These are phyloP conservation scores for Drosophila phalerata DNA, from an alignment of 2,888 invertebrate genomes.

Conservation along the genomic window DNA sequence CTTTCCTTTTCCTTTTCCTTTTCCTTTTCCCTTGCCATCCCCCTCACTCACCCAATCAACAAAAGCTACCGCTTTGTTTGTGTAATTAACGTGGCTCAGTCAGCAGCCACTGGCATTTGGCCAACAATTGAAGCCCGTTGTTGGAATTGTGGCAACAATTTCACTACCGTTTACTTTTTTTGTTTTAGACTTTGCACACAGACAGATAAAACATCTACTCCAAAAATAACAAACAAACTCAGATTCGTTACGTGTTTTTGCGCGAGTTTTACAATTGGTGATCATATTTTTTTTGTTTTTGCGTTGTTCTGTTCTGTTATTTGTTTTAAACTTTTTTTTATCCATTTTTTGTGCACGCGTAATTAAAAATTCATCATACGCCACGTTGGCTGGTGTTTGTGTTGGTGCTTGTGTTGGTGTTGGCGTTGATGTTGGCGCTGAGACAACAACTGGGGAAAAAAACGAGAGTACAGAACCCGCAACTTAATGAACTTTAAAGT, in stretches of 20 bases:
- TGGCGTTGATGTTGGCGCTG: slow-evolving; percentile 46
- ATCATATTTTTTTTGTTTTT: slow-evolving; percentile 39
- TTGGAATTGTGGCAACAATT: slow-evolving; percentile 53
- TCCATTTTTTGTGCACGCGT: slow-evolving; percentile 49
- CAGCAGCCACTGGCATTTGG: slow-evolving; percentile 50
- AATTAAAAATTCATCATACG: slow-evolving; percentile 81
- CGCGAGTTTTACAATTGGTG: slow-evolving; percentile 55
- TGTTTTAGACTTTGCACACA: slow-evolving; percentile 21
- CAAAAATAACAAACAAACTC: slow-evolving; percentile 28
- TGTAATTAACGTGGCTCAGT: slow-evolving; percentile 66
- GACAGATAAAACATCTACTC: slow-evolving; percentile 38
- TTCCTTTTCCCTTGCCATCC: no score
- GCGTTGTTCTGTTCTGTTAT: not conserved
- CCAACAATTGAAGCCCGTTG: slow-evolving; percentile 55
- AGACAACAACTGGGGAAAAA: slow-evolving; percentile 33
- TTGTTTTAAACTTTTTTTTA: slow-evolving; percentile 7
- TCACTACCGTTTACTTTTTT: slow-evolving; percentile 17
- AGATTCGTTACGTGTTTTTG: slow-evolving; percentile 44
- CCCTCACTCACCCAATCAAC: not conserved
- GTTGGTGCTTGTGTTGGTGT: slow-evolving; percentile 15
- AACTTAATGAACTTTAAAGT: slow-evolving; percentile 73
- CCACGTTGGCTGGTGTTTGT: slow-evolving; percentile 51
- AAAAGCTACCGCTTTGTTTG: slow-evolving; percentile 28
- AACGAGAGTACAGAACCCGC: slow-evolving; percentile 14
- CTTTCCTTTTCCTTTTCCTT: not conserved